phyloP scores from a whole-genome alignment of 2,888 invertebrate genomes.

The Deilephila elpenor region DNA sequence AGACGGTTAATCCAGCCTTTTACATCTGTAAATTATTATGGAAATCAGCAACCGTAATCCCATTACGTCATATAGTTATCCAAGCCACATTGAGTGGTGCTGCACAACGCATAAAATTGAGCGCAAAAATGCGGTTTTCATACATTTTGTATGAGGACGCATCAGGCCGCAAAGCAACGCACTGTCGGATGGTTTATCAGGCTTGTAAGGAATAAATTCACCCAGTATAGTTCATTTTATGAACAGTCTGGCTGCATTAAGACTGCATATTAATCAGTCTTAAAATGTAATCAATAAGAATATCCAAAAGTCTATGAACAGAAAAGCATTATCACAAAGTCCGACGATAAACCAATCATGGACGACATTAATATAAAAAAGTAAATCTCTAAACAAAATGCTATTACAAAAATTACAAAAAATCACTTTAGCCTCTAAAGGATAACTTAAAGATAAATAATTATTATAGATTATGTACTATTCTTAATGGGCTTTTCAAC shows the following conservation, averaged over 20 bases:
- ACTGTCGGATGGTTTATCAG: neutral
- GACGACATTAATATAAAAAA: constrained; percentile 2
- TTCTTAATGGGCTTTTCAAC: constrained; percentile 29
- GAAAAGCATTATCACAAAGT: too few species aligned
- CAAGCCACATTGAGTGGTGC: neutral
- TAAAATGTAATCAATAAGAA: neutral
- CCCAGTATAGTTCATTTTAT: neutral
- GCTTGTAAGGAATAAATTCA: neutral
- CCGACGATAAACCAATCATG: neutral
- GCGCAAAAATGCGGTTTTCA: neutral
- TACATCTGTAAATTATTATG: neutral
- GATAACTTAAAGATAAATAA: constrained; percentile 27
- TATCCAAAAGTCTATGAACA: neutral
- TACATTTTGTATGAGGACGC: constrained; percentile 6
- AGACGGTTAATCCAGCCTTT: too few species aligned
- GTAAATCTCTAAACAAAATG: neutral
- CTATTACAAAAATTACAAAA: constrained; percentile 11
- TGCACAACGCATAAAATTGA: neutral
- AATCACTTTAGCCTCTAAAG: constrained; percentile 2
- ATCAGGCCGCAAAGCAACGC: constrained; percentile 6
- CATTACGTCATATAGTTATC: neutral
- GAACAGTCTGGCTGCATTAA: too few species aligned
- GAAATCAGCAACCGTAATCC: neutral
- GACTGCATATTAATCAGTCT: too few species aligned
- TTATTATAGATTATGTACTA: constrained; percentile 27